These are phyloP conservation scores for Anthophora plumipes DNA, from an alignment of 2,888 invertebrate genomes.

Conservation along the genomic window DNA sequence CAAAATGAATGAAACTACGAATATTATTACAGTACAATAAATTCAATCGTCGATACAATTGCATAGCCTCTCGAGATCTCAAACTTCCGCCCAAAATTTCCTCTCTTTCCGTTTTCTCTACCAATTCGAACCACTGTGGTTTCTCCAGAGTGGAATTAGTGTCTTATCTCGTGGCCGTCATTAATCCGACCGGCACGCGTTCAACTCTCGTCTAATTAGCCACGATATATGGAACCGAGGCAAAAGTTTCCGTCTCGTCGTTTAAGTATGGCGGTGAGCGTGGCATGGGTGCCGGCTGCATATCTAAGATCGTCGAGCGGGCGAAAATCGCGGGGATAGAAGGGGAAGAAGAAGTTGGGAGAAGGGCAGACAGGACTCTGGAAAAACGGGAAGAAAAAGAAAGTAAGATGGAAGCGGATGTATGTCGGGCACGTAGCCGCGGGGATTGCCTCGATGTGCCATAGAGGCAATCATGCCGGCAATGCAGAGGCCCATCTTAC, in stretches of 20 bases:
- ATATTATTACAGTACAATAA: no score
- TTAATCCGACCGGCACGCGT: constrained; percentile 57
- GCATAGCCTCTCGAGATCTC: no score
- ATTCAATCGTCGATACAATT: no score
- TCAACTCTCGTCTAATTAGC: constrained; percentile 78
- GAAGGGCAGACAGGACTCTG: constrained; percentile 61
- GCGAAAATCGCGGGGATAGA: constrained; percentile 63
- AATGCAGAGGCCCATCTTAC: constrained; percentile 84
- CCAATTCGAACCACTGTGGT: neutral
- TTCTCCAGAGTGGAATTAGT: constrained; percentile 19
- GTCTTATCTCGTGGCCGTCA: constrained; percentile 40
- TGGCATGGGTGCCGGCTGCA: constrained; percentile 73
- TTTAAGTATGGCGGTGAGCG: constrained; percentile 76
- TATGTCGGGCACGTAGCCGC: constrained; percentile 84
- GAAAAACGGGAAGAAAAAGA: constrained; percentile 69
- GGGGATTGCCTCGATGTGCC: constrained; percentile 85
- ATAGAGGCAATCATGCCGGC: constrained; percentile 85
- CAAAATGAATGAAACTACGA: no score
- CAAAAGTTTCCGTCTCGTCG: constrained; percentile 72
- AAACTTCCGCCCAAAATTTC: no score
- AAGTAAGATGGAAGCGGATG: constrained; percentile 81
- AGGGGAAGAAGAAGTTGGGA: constrained; percentile 54
- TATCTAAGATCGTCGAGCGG: constrained; percentile 76
- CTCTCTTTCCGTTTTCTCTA: no score
- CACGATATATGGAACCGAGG: constrained; percentile 68